Conservation (phyloP, 2,797 vertebrate species). For the Poecilia gillii region DNA sequence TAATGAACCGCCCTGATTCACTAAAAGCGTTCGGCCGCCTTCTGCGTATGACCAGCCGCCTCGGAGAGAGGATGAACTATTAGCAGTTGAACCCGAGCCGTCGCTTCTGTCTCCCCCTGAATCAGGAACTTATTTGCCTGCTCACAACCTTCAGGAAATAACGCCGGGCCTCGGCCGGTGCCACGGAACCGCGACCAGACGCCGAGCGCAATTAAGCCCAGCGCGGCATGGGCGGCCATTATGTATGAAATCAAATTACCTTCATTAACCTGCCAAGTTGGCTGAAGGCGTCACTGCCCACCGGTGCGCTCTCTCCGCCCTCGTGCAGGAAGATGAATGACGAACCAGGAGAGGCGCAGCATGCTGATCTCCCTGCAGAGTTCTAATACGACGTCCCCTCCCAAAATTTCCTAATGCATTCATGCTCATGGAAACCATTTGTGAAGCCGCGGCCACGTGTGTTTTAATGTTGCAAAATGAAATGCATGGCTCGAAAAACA, state of each 20-base stretch:
- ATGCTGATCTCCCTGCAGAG: conserved; percentile 88
- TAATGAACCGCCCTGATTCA: conserved; percentile 78
- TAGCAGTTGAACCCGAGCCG: conserved; percentile 64
- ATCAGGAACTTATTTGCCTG: conserved; percentile 74
- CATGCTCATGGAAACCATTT: conserved; percentile 95
- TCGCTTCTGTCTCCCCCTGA: conserved; percentile 60
- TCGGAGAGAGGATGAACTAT: conserved; percentile 70
- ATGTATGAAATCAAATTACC: conserved; percentile 95
- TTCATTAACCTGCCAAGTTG: conserved; percentile 99
- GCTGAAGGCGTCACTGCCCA: conserved; percentile 96
- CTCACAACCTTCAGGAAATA: conserved; percentile 72
- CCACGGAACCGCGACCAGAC: conserved; percentile 67
- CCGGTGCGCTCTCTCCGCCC: conserved; percentile 83
- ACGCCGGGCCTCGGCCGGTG: conserved; percentile 55
- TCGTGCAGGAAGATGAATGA: conserved; percentile 79
- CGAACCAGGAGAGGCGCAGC: conserved; percentile 89
- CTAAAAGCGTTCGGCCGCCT: conserved; percentile 56
- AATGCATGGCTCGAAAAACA: conserved; percentile 92
- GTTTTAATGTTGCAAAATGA: conserved; percentile 96
- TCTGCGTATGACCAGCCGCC: conserved; percentile 67
- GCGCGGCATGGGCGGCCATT: conserved; percentile 85
- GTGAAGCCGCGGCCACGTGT: conserved; percentile 91
- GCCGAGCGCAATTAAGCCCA: conserved; percentile 87
- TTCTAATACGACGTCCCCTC: conserved; percentile 92
- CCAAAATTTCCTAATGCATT: conserved; percentile 99